Evolutionary conservation across 2,797 vertebrate genomes (phyloP).

Genomic region (Mustela erminea): DNA sequence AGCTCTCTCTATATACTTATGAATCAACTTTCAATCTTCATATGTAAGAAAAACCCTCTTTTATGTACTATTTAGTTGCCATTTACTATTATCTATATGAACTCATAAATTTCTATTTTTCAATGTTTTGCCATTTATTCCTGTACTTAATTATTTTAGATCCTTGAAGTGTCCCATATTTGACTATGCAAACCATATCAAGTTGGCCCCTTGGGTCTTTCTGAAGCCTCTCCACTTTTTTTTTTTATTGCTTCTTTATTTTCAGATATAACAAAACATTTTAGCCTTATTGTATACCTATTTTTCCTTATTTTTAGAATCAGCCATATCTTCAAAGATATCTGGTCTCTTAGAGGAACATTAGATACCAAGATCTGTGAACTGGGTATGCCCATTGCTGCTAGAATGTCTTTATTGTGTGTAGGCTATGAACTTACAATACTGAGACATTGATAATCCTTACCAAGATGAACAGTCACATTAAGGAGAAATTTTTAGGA

Average conservation of each 20-base stretch:
- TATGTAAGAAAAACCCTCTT: not conserved
- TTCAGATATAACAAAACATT: not conserved
- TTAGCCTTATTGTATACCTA: not conserved
- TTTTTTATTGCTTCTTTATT: no score
- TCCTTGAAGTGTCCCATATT: not conserved
- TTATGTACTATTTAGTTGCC: not conserved
- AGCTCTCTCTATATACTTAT: not conserved
- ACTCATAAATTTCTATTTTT: not conserved
- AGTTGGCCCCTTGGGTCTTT: not conserved
- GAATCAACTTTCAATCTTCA: not conserved
- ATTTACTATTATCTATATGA: not conserved
- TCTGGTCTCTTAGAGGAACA: no score
- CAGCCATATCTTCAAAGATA: not conserved
- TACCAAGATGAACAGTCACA: not conserved
- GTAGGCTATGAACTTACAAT: not conserved
- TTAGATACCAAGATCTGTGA: not conserved
- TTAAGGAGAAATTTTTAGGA: not conserved
- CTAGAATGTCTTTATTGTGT: not conserved
- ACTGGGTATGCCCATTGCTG: fast-evolving
- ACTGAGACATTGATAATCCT: not conserved
- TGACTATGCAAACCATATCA: not conserved
- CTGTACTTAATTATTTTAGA: not conserved
- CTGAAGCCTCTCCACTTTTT: not conserved
- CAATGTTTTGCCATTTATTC: not conserved
- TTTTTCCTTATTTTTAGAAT: not conserved